Evolutionary conservation across 2,113 vertebrate species (phyloP), one percentile per base, ranked within the genome.

Genomic region (Glaucomys volans): DNA sequence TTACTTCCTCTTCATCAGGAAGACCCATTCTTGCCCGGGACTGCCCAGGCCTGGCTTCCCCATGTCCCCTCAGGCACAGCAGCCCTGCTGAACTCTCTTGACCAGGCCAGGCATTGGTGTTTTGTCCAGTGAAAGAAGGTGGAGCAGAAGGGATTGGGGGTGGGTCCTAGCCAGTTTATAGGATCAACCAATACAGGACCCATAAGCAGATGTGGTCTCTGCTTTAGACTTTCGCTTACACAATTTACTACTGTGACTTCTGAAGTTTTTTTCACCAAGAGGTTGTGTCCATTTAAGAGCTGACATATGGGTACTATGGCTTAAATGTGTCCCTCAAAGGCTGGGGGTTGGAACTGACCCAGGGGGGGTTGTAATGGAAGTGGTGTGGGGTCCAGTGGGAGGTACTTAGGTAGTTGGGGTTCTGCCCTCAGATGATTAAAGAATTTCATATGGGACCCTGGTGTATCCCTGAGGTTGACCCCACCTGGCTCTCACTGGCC

Each of bases 81-180:
- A 57, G 20, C 54, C 54, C 2, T 30, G 62, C 26, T 30, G 62
- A 64, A 26, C 9, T 30, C 26, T 64, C 18, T 26, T 30, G 26
- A 2, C 10, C 28, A 13, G 57, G 57, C 57, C 24, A 59, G 6
- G 6, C 5, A 9, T 18, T 7, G 17, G 22, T 28, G 26, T 35
- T 37, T 35, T 30, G 0, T 30, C 44, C 8, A 5, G 30, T 2
- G 22, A 81, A 26, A 18, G 92, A 54, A 17, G 66, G 32, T 1
- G 9, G 40, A 50, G 14, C 17, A 6, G 28, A 44, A 47, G 76
- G 26, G 40, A 22, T 2, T 11, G 35, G 6, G 50, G 37, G 8
- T 0, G 8, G 28, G 3, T 24, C 5, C 9, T 47, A 28, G 26
- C 79, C 67, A 30, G 0, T 1, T 8, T 17, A 8, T 2, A 35